Percentiles rank a stretch among this genome's conserved stretches.
Conservation (phyloP, 2,888 invertebrate species). For the Drosophila vallismaia region DNA sequence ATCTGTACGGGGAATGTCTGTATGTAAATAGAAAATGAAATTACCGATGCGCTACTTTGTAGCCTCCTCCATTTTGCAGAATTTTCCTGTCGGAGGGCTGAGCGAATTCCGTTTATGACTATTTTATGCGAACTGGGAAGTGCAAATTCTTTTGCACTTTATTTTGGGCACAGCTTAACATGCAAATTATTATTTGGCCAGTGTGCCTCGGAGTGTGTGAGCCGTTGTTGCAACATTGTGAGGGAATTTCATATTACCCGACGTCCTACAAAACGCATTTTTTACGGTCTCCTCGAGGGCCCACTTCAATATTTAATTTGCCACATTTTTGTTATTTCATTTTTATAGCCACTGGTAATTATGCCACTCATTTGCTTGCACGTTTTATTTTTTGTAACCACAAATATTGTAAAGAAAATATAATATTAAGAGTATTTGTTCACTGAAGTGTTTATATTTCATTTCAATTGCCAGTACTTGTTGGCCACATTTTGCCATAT, state of each 20-base stretch:
- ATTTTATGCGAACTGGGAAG: slow-evolving; percentile 44
- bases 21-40: slow-evolving; percentile 58
- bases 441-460: not conserved
- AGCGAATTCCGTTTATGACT: slow-evolving; percentile 47
- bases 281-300: slow-evolving; percentile 5
- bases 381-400: not conserved
- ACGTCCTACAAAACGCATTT: slow-evolving; percentile 6
- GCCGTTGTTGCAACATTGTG: slow-evolving; percentile 43
- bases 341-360: slow-evolving; percentile 22
- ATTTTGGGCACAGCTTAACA: slow-evolving; percentile 44
- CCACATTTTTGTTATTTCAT: slow-evolving; percentile 6
- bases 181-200: slow-evolving; percentile 51
- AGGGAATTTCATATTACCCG: slow-evolving; percentile 41
- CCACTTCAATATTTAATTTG: slow-evolving; percentile 30
- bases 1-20: slow-evolving; percentile 7
- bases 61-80: slow-evolving; percentile 15
- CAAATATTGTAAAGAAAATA: too few species aligned
- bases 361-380: slow-evolving; percentile 30
- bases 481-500: too few species aligned
- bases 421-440: not conserved
- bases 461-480: not conserved
- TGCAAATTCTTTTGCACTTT: slow-evolving; percentile 33
- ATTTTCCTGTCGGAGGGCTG: slow-evolving; percentile 21
- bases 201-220: slow-evolving; percentile 15
- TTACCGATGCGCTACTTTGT: slow-evolving; percentile 46